A percentile compares a stretch with the other conserved stretches of the same genome.
phyloP scores from a whole-genome alignment of 1,140 invertebrate species.

The Pristionchus pacificus region DNA sequence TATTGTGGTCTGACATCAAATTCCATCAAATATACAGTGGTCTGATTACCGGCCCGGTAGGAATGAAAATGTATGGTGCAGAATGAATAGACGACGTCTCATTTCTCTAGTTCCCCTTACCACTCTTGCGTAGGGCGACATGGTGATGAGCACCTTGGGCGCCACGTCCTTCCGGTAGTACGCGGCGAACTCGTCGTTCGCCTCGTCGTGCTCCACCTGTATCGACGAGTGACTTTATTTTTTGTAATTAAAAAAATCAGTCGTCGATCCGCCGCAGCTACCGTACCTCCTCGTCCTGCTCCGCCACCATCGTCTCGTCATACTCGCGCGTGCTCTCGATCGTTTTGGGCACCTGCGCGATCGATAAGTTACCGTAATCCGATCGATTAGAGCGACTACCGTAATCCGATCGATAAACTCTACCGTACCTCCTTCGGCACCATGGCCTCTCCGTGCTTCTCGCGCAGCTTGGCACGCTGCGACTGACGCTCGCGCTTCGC shows the following conservation, averaged over 20 bases:
- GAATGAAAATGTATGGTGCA: no score
- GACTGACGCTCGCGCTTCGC: conserved; percentile 52
- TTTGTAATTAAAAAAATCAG: neutral
- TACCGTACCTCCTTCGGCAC: conserved; percentile 65
- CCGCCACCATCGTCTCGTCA: conserved; percentile 81
- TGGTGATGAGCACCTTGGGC: conserved; percentile 92
- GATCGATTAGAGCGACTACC: no score
- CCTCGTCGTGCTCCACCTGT: conserved; percentile 67
- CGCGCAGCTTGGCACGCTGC: conserved; percentile 44
- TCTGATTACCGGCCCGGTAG: no score
- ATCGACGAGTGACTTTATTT: conserved; percentile 55
- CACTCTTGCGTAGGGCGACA: conserved; percentile 79
- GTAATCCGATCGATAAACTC: no score
- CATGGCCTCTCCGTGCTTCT: conserved; percentile 51
- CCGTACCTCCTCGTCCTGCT: conserved; percentile 71
- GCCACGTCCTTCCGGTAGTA: conserved; percentile 80
- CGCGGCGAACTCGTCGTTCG: conserved; percentile 78
- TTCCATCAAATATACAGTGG: no score
- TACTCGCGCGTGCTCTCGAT: conserved; percentile 83
- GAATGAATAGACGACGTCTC: conserved; percentile 3
- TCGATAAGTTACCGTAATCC: no score
- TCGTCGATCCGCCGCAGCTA: no score
- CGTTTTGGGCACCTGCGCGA: conserved; percentile 74
- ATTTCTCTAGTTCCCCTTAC: conserved; percentile 58
- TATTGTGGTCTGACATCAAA: no score